These are phyloP conservation scores for Lordiphosa stackelbergi DNA, from an alignment of 1,140 invertebrate species.

Conservation along the genomic window DNA sequence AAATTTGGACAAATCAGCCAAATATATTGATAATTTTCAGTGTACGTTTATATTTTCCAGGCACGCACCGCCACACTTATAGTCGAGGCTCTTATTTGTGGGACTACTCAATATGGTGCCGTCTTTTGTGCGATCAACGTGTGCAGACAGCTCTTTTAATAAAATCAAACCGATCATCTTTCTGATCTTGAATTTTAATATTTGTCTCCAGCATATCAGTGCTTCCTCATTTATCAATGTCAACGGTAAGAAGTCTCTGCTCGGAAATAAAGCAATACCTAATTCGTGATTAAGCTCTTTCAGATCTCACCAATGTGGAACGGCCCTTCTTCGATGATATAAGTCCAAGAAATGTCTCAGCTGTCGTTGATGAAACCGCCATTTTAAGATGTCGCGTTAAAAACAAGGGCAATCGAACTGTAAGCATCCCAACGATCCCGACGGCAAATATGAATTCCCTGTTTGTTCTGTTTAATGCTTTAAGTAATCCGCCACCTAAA, in stretches of 20 bases:
- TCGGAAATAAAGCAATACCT: constrained; percentile 36
- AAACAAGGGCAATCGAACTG: constrained; percentile 91
- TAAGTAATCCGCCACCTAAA: no score
- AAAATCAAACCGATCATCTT: constrained; percentile 50
- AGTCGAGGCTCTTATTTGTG: neutral
- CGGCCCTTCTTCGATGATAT: constrained; percentile 91
- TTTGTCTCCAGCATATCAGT: constrained; percentile 53
- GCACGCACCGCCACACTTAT: neutral
- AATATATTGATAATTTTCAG: no score
- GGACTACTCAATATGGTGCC: constrained; percentile 10
- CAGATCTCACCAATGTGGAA: constrained; percentile 73
- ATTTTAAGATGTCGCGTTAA: constrained; percentile 90
- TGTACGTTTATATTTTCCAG: neutral
- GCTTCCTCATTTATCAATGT: constrained; percentile 49
- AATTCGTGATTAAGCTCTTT: constrained; percentile 30
- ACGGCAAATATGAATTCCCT: neutral
- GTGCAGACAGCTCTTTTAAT: constrained; percentile 21
- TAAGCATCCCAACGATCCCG: constrained; percentile 70
- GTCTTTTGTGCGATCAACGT: constrained; percentile 5
- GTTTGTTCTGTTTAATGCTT: no score
- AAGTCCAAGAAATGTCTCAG: constrained; percentile 87
- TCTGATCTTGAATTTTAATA: constrained; percentile 59
- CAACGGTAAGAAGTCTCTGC: constrained; percentile 46
- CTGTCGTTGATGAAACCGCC: constrained; percentile 89
- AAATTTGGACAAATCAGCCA: no score